A percentile compares a stretch with the other conserved stretches of the same genome.
These are phyloP conservation scores for Hippocampus guttulatus DNA, from an alignment of 2,113 vertebrate genomes.

Conservation along the genomic window DNA sequence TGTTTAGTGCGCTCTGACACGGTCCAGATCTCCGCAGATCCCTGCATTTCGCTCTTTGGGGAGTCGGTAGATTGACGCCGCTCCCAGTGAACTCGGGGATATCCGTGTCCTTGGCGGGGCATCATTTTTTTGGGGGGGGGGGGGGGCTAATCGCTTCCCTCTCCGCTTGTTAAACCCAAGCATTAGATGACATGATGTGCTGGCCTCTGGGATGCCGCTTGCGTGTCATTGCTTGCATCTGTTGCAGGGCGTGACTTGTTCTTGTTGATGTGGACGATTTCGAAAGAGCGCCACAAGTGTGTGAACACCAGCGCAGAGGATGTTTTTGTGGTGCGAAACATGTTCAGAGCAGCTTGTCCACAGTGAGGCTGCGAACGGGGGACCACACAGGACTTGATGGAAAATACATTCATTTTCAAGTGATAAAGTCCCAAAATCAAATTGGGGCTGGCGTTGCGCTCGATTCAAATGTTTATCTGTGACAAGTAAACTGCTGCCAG, in stretches of 20 bases:
- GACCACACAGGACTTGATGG: not conserved
- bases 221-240: constrained; percentile 65
- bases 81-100: constrained; percentile 70
- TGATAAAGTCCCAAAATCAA: not conserved
- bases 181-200: constrained; percentile 69
- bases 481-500: not conserved
- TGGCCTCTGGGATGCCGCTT: constrained; percentile 48
- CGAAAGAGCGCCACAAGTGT: constrained; percentile 25
- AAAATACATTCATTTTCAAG: not conserved
- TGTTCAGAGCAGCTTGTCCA: not conserved
- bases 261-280: constrained; percentile 35
- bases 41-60: constrained; percentile 51
- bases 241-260: constrained; percentile 48
- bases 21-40: constrained; percentile 53
- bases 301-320: constrained; percentile 12
- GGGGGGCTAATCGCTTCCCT: constrained; percentile 66
- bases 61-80: constrained; percentile 63
- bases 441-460: not conserved
- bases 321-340: not conserved
- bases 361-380: not conserved
- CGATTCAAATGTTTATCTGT: not conserved
- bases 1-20: constrained; percentile 50
- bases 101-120: constrained; percentile 61
- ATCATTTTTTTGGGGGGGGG: not conserved
- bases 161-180: constrained; percentile 69